These are phyloP conservation scores for Pachypsylla venusta DNA, from an alignment of 1,140 invertebrate genomes.

Conservation along the genomic window DNA sequence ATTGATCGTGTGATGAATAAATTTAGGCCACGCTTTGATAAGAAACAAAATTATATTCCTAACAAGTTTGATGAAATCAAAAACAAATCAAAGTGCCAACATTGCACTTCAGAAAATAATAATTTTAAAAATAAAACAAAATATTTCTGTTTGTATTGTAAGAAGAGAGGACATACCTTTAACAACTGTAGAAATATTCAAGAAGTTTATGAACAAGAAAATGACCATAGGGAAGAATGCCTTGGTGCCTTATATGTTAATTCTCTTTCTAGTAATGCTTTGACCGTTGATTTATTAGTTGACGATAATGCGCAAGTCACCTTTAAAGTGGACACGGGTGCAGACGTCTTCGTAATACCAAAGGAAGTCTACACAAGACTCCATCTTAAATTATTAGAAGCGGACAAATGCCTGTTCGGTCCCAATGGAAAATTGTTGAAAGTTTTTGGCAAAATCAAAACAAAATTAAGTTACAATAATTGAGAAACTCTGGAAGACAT, in stretches of 20 bases:
- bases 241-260: background rate
- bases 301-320: background rate
- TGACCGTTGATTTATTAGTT: background rate
- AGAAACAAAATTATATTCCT: too few relatives aligned
- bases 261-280: background rate
- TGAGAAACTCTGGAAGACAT: background rate
- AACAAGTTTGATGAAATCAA: background rate
- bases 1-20: background rate
- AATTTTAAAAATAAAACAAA: background rate
- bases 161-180: background rate
- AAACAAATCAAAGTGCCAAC: background rate
- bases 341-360: background rate
- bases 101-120: background rate
- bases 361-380: background rate
- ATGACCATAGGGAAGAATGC: background rate
- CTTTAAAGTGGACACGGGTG: background rate
- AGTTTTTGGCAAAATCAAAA: background rate
- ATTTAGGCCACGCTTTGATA: background rate
- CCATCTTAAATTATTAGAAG: background rate
- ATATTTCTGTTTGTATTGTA: background rate
- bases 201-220: background rate
- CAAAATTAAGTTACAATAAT: background rate
- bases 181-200: background rate
- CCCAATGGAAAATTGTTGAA: background rate
- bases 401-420: background rate